Evolutionary conservation across 30 jellyfish, hydroid and myxozoan species (phyloP).

Genomic region (Chironex yamaguchii): DNA sequence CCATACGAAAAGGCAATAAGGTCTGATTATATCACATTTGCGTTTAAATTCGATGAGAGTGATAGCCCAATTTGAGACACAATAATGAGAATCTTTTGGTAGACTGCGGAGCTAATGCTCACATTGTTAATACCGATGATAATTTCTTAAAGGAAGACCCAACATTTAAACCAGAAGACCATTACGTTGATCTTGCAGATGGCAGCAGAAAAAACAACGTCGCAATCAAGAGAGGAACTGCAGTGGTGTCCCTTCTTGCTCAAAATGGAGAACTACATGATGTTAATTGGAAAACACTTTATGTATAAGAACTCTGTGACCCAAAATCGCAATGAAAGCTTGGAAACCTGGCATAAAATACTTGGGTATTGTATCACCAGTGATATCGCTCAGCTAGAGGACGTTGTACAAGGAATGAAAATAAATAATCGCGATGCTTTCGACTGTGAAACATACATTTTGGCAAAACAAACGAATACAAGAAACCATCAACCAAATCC

Average conservation of each 20-base stretch:
- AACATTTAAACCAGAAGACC: constrained; percentile 72
- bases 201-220: constrained; percentile 70
- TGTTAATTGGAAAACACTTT: constrained; percentile 49
- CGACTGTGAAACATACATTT: constrained; percentile 39
- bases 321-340: background rate
- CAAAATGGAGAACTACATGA: constrained; percentile 17
- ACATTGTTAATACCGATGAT: constrained; percentile 51
- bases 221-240: constrained; percentile 72
- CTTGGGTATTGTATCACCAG: background rate
- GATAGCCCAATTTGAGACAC: background rate
- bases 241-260: constrained; percentile 3
- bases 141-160: constrained; percentile 40
- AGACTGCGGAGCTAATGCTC: constrained; percentile 79
- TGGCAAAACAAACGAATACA: constrained; percentile 33
- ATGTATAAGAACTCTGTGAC: constrained; percentile 1
- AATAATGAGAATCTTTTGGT: constrained; percentile 7
- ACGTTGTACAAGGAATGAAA: constrained; percentile 51
- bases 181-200: constrained; percentile 57
- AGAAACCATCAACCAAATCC: constrained; percentile 39
- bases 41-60: constrained; percentile 8
- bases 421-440: background rate
- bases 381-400: background rate
- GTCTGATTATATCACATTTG: too few relatives aligned
- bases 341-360: background rate
- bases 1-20: too few relatives aligned